Evolutionary conservation across 2,797 vertebrate genomes (phyloP), one percentile per base, ranked within the genome.

Genomic region (Mareca strepera): DNA sequence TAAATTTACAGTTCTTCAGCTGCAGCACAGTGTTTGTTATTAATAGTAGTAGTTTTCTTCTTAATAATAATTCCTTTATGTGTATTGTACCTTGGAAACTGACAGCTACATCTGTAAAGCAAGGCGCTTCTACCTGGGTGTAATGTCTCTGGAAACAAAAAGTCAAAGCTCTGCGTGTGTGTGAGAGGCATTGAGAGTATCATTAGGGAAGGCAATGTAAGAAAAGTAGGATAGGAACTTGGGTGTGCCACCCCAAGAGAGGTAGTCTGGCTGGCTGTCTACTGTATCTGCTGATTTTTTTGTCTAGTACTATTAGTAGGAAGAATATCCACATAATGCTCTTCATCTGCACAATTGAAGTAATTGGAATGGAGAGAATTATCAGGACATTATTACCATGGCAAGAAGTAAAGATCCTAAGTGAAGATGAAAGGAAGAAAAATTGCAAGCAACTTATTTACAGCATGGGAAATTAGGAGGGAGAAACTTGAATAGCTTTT

Each of bases 61-160:
- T 58, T 86, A 77, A 33, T 82, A 82, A 63, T 78, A 86, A 84
- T 77, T 88, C 39, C 60, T 74, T 88, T 58, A 60, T 12, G 12
- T 13, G 20, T 82, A 31, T 88, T 3, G 0, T 92, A 67, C 25
- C 46, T 67, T 41, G 55, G 53, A 90, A 95, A 60, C 41, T 80
- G 84, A 89, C 90, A 93, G 66, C 77, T 91, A 29, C 22, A 1
- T 37, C 53, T 79, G 73, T 69, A 79, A 90, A 90, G 37, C 1
- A 2, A 88, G 77, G 44, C 60, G 21, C 53, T 75, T 83, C 60
- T 33, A 83, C 31, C 21, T 0, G 0, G 31, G 50, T 63, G 46
- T 82, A 60, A 25, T 81, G 72, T 85, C 26, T 6, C 17, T 77
- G 48, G 83, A 80, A 91, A 89, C 44, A 86, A 86, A 94, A 91